phyloP scores from a whole-genome alignment of 2,888 invertebrate genomes.

The Corythucha ciliata region DNA sequence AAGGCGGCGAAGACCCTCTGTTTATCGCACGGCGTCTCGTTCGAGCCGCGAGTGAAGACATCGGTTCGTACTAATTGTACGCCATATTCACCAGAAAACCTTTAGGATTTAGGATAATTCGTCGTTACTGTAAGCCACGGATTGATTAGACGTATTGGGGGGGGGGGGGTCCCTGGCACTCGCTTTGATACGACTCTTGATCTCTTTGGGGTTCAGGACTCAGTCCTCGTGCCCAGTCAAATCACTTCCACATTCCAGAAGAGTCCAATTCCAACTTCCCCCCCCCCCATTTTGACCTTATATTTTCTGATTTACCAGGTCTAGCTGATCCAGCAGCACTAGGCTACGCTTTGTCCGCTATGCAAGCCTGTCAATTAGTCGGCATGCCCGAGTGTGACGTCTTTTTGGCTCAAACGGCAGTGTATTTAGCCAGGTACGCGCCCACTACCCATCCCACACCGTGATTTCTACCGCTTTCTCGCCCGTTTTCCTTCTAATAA shows the following conservation, averaged over 20 bases:
- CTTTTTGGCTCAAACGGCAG: constrained; percentile 64
- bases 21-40: constrained; percentile 67
- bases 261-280: too few relatives aligned
- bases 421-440: constrained; percentile 53
- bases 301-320: constrained; percentile 43
- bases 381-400: constrained; percentile 78
- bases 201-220: too few relatives aligned
- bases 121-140: background rate
- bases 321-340: constrained; percentile 57
- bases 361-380: constrained; percentile 68
- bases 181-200: too few relatives aligned
- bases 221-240: too few relatives aligned
- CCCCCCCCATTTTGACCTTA: background rate
- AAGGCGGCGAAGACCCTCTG: constrained; percentile 69
- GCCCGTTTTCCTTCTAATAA: too few relatives aligned
- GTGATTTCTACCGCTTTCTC: too few relatives aligned
- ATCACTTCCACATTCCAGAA: too few relatives aligned
- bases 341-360: constrained; percentile 59
- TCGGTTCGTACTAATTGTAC: constrained; percentile 48
- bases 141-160: background rate
- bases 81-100: background rate
- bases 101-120: background rate
- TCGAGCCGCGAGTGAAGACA: constrained; percentile 66
- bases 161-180: too few relatives aligned
- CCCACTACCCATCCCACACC: too few relatives aligned